These are phyloP conservation scores for Spodoptera exigua DNA, from an alignment of 2,888 invertebrate genomes.

Conservation along the genomic window DNA sequence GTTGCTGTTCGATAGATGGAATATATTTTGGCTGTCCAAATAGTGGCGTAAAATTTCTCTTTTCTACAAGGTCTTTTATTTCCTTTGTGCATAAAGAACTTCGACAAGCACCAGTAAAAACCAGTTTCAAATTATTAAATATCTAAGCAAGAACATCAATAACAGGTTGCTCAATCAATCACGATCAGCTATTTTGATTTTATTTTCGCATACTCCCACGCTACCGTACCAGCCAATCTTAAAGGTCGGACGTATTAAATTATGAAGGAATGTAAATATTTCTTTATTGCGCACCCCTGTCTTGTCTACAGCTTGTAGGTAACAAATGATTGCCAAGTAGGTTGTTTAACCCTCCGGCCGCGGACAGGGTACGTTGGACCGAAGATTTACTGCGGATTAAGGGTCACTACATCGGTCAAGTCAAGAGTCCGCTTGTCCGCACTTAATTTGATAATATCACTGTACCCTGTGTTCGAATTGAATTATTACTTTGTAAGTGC, in stretches of 20 bases:
- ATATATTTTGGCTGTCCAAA: slow-evolving; percentile 22
- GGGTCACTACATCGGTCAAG: slow-evolving; percentile 87
- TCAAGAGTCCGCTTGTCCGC: slow-evolving; percentile 82
- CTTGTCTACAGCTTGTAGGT: slow-evolving; percentile 78
- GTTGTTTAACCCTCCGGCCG: slow-evolving; percentile 82
- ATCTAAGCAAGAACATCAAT: slow-evolving; percentile 38
- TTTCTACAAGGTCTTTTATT: no score
- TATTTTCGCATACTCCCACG: slow-evolving; percentile 37
- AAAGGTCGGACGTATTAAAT: slow-evolving; percentile 52
- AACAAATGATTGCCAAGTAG: slow-evolving; percentile 86
- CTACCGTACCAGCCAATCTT: slow-evolving; percentile 34
- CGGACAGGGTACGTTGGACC: slow-evolving; percentile 68
- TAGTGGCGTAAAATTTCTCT: not conserved
- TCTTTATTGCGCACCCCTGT: slow-evolving; percentile 69
- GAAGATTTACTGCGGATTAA: slow-evolving; percentile 88
- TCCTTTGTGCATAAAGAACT: no score
- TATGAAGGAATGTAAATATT: slow-evolving; percentile 63
- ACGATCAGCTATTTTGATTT: slow-evolving; percentile 26
- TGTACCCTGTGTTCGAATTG: slow-evolving; percentile 66
- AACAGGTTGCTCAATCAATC: slow-evolving; percentile 46
- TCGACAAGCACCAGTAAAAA: no score
- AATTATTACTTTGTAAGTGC: slow-evolving; percentile 61
- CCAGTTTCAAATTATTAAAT: slow-evolving; percentile 33
- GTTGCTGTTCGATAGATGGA: slow-evolving; percentile 25
- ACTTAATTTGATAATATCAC: slow-evolving; percentile 81